A percentile compares a stretch with the other conserved stretches of the same genome.
Evolutionary conservation across 2,888 invertebrate genomes (phyloP).

Genomic region (Caenorhabditis macrosperma): DNA sequence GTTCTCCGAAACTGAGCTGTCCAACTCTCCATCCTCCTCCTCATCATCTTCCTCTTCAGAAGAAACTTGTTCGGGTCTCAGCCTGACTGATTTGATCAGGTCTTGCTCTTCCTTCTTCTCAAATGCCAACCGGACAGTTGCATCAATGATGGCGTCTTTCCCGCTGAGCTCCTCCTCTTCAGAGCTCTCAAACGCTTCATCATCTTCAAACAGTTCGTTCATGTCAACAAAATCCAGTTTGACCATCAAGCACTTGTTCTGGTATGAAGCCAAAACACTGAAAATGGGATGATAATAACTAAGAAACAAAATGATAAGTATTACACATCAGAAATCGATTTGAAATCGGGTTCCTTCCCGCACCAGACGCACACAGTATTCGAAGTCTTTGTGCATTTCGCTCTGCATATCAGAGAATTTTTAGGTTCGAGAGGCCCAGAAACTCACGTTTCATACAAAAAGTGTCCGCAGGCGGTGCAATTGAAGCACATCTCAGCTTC

Average conservation of each 20-base stretch:
- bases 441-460: not conserved
- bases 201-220: conserved; percentile 9
- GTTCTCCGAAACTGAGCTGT: not conserved
- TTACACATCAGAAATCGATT: conserved; percentile 27
- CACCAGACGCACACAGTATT: conserved; percentile 74
- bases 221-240: conserved; percentile 40
- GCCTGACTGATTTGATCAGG: not conserved
- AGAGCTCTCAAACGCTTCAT: not conserved
- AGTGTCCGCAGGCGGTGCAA: not conserved
- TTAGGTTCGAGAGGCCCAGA: not conserved
- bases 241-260: conserved; percentile 47
- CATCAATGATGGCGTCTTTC: not conserved
- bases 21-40: not conserved
- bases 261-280: conserved; percentile 49
- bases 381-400: conserved; percentile 43
- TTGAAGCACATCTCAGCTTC: not conserved
- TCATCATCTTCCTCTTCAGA: not conserved
- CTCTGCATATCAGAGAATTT: conserved; percentile 13
- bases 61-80: not conserved
- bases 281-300: not conserved
- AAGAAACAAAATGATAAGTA: too few species aligned
- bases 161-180: conserved; percentile 7
- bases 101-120: not conserved
- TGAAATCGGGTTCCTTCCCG: conserved; percentile 34
- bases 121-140: not conserved